Evolutionary conservation across 1,140 invertebrate genomes (phyloP), one percentile per base, ranked within the genome.

Genomic region (Drosophila erecta): DNA sequence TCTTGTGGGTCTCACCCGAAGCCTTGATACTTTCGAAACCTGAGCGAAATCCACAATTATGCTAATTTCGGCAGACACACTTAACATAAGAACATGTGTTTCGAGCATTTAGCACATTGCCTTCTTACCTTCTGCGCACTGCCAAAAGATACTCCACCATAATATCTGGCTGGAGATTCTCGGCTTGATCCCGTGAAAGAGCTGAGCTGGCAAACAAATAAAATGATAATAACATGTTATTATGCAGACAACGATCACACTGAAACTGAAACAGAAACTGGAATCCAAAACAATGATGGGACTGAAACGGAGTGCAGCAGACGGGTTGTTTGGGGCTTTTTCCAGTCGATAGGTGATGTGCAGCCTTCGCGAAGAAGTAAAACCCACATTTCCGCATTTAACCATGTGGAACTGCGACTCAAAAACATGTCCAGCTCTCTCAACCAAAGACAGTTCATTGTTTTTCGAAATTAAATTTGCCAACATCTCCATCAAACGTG

Each of bases 181-280:
- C 30, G 10, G 37, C 17, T n/a, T 54, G 59, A 54, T 62, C 58
- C 50, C 50, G 50, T 30, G 30, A 55, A 51, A 67, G 54, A 58
- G 30, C 54, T 62, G 64, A 75, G 69, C 69, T 81, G 67, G 50
- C 76, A 81, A 86, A 78, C 81, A 86, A 87, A 89, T 74, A 73
- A 74, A 79, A 86, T 73, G 85, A 90, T 90, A 89, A 90, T 90
- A 76, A 84, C 80, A 90, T 69, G 80, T 90, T 78, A 90, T 90
- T 90, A 70, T 62, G 49, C 55, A 66, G 57, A 75, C 64, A 78
- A 69, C 53, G 80, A 64, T 83, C 74, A 69, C 74, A 61, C 74
- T 76, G 57, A 51, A 57, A 64, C 51, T 35, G 37, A 49, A 30
- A 64, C 51, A 35, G 30, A 49, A 30, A 61, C 74, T 69, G 54